Evolutionary conservation across 2,113 vertebrate species (phyloP), one percentile per base, ranked within the genome.

Genomic region (Irena cyanogastra): DNA sequence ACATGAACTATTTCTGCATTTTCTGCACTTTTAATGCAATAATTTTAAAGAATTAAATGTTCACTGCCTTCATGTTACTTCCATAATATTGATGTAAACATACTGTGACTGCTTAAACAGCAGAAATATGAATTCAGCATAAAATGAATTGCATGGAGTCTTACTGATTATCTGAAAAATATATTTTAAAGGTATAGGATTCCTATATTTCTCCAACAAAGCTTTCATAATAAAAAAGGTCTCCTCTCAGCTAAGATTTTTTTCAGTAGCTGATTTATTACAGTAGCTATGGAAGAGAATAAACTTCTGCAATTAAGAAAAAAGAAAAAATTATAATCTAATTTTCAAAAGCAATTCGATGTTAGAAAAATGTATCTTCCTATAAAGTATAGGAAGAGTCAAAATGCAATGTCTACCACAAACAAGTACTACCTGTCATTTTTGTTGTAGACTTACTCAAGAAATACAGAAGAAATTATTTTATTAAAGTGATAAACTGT

Each of bases 301-400:
- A 79, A 91, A 75, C 1, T 61, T 84, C 10, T 30, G 11, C 53
- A 75, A 31, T 19, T 31, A 56, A 57, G 39, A 59, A 31, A 52
- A 16, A 13, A 3, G 7, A 11, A 78, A 87, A 54, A 45, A 16
- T 3, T 5, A 13, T 7, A 0, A 44, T 35, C 16, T 21, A 10
- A 52, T 76, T 91, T 91, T 63, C 19, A 60, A 74, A 63, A 56
- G 11, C 33, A 60, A 27, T 54, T 77, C 26, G 56, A 1, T 52
- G 22, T 54, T 35, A 47, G 17, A 13, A 35, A 72, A 35, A 44
- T 10, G 4, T 53, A 30, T 39, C 35, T 87, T 82, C 35, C 42
- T 30, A 35, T 16, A 41, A 79, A 53, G 16, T 16, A 50, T 81
- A 65, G 22, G 11, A 12, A 37, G 20, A 28, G 23, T 17, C n/a